A percentile compares a stretch with the other conserved stretches of the same genome.
Evolutionary conservation across 1,140 invertebrate genomes (phyloP).

Genomic region (Orchestia grillus): DNA sequence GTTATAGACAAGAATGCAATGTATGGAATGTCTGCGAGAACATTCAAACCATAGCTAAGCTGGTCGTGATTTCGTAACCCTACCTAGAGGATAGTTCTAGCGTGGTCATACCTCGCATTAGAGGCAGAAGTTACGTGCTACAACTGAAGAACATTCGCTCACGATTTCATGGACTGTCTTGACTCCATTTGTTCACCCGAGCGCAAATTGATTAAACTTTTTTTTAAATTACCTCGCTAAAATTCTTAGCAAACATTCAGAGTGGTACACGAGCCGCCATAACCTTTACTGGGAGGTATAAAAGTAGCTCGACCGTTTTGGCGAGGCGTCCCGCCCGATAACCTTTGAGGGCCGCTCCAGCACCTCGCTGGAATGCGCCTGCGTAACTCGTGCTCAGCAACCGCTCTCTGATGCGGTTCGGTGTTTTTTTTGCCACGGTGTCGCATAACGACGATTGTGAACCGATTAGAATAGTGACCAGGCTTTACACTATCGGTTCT

Average conservation of each 20-base stretch:
- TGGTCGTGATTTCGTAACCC: neutral
- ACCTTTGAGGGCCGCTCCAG: neutral
- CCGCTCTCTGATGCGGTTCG: neutral
- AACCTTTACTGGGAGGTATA: neutral
- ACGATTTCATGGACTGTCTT: neutral
- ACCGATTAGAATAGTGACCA: neutral
- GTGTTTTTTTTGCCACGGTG: neutral
- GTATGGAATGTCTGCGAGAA: neutral
- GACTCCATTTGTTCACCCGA: neutral
- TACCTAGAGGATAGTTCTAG: neutral
- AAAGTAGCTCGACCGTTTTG: neutral
- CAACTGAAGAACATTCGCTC: neutral
- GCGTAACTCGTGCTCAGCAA: neutral
- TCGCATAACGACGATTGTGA: neutral
- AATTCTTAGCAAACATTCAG: neutral
- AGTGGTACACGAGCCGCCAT: neutral
- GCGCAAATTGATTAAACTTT: neutral
- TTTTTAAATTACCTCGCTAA: neutral
- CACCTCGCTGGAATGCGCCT: constrained; percentile 3
- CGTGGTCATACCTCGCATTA: neutral
- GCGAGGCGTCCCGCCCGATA: neutral
- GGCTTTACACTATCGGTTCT: neutral
- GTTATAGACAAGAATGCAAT: neutral
- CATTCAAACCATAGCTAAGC: neutral
- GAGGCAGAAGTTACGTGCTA: neutral